Base-by-base conservation (phyloP, 2,113 vertebrate species). In the Oncorhynchus kisutch region DNA sequence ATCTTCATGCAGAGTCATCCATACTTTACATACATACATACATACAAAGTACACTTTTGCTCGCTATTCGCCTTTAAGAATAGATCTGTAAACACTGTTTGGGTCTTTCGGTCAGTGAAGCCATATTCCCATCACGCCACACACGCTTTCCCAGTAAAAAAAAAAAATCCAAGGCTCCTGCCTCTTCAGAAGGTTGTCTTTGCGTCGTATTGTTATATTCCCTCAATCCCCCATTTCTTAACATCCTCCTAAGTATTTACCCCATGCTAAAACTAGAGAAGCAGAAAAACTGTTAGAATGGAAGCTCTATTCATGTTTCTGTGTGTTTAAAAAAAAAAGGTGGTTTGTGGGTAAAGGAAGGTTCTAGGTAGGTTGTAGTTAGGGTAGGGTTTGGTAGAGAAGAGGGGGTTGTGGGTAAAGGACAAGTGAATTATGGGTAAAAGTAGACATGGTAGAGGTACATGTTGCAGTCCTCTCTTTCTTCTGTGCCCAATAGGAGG, bases 1-100 rank as follows among this genome's bases (percentile, higher is more conserved):
- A 78, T 73, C 0, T 1, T 77, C 86, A 87, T 84, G 89, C 85
- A 78, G 76, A 82, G 82, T 83, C 82, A 87, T 83, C 76, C 85
- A 78, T 90, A 88, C 82, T 90, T 91, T 91, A 93, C 88, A 91
- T 92, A 90, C 86, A 85, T 91, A 93, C 86, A 94, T 92, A 90
- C 87, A 85, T 92, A 93, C 86, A 94, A 93, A 94, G 92, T 88
- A 92, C 88, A 90, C 82, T 86, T 69, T 80, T 85, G 79, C 66
- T 72, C 2, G 51, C 76, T 77, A 83, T 60, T 78, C 67, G 76
- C 70, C 78, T 80, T 88, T 78, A 87, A 89, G 81, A 89, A 91
- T 88, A 85, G 39, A 88, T 84, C 88, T 92, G 90, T 92, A 92
- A 92, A 92, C 92, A 92, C 89, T 89, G 88, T 77, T 86, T 86